Base-by-base conservation (phyloP, 1,140 invertebrate species). In the Micrasema longulum region DNA sequence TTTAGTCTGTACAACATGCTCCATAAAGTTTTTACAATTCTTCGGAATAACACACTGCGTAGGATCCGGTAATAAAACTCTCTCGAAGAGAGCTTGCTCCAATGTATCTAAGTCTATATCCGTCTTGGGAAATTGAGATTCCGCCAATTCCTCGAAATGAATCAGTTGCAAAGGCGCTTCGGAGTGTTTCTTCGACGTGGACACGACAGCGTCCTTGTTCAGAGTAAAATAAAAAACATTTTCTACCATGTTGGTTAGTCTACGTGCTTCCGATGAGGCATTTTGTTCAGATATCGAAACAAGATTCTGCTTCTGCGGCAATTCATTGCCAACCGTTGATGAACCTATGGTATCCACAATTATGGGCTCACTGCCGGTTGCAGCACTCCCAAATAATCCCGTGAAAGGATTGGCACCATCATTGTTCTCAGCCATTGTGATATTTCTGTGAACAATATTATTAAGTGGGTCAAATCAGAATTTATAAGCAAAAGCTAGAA, bases 71-170 rank as follows among this genome's bases (percentile, higher is more conserved):
- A 94, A 79, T 76, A 95, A 84, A 11, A 95, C 78, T 73, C 94
- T 87, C 79, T 95, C 94, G 83, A 95, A 95, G 9, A 96, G 78
- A 0, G 89, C 92, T 80, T 93, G 89, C 63, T 93, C 91, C 10
- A 95, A 79, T 5, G 89, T 84, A 67, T 91, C 88, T 20, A 90
- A 79, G 76, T 92, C 86, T 62, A 89, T 82, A 57, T 80, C 72
- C 71, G 84, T 79, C 77, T 83, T 79, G 68, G 85, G 83, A 36
- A 78, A 78, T 78, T 84, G 79, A 31, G 83, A 84, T 76, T 79
- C 78, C 23, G 86, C 81, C 26, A 88, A 75, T 73, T 89, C 87
- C 79, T 87, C 87, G 31, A 92, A 78, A 73, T 85, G 89, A 7
- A 92, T 80, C 23, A 91, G 77, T 50, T 87, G 82, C 14, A 16